Base-by-base conservation (phyloP, 2,113 vertebrate genomes). In the Tupaia tana region DNA sequence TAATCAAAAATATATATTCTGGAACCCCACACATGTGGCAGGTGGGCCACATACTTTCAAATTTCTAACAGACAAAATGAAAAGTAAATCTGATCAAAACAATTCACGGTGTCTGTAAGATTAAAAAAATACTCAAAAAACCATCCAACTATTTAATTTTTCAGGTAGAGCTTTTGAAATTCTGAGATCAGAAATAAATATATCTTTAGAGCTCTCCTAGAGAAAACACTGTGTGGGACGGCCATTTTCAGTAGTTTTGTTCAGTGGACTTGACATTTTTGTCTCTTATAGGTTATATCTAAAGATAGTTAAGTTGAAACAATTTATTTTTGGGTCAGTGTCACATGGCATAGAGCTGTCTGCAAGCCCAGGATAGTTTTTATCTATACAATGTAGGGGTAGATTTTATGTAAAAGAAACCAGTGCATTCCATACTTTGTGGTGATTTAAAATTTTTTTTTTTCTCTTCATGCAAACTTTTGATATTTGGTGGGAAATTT, bases 261-360 rank as follows among this genome's bases (percentile, higher is more conserved):
- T 31, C 6, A 20, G 20, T 16, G 16, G 1, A 12, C 34, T 24
- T 14, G 0, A 52, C 5, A 7, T 18, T 24, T 6, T 66, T 24
- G 6, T 58, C 11, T 52, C 74, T 90, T 25, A 6, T 25, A 19
- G 16, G 6, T 31, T 73, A 16, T 9, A 20, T 22, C 20, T 71
- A 73, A 16, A n/a, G 19, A 19, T 3, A 6, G n/a, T 29, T 61
- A 0, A 3, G 20, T 3, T 9, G 12, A 69, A 31, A 54, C 20
- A 14, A 25, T 19, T 83, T 12, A 54, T 75, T 66, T 7, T 56
- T 19, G 75, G 58, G 15, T 52, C 29, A 9, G 25, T 71, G 9
- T 25, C 15, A 27, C 7, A 29, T 79, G 43, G 20, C 22, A 1
- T 27, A 31, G 6, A 16, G 80, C 25, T 27, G 7, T 67, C 31